Base-by-base conservation (phyloP, 1,140 invertebrate species). In the Choristoneura fumiferana region DNA sequence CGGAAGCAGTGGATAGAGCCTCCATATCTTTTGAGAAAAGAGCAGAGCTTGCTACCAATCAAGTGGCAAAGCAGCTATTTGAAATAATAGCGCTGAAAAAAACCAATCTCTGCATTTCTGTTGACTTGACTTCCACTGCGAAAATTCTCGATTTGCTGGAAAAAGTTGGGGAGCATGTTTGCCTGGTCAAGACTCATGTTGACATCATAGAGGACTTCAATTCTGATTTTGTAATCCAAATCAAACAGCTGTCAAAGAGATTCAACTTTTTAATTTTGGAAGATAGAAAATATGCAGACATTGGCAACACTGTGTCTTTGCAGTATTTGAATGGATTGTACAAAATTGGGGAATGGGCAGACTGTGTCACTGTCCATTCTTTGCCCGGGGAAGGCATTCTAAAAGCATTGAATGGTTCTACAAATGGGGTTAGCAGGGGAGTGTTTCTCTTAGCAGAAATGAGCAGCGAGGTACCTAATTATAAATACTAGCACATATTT, bases 281-380 rank as follows among this genome's bases (percentile, higher is more conserved):
- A 90, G 98, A 99, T 78, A 93, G 98, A 71, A 99, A 99, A 89
- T 98, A 97, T 91, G 96, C 94, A 29, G 98, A 99, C 89, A 99
- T 99, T 87, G 98, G 98, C 0, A 95, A 97, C 77, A 99, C 97
- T 5, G 97, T 98, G 0, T 89, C 92, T 3, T 79, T 94, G 43
- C 98, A 99, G 79, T 97, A 95, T 75, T 89, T 86, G 9, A 91
- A 93, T 58, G 96, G 96, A 0, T 54, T 96, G 2, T 96, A 94
- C 73, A 92, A 92, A 74, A 94, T 98, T 59, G 89, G 91, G 0
- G 90, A 93, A 49, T 99, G 98, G 98, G 97, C 98, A 1, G 93
- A 98, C 82, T 83, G 99, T 57, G 92, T 98, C 0, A 99, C 97
- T 6, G 95, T 93, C 5, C 98, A 99, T 89, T 92, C 95, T 0